A percentile compares a stretch with the other conserved stretches of the same genome.
phyloP scores from a whole-genome alignment of 2,888 invertebrate genomes.

The Thera britannica region DNA sequence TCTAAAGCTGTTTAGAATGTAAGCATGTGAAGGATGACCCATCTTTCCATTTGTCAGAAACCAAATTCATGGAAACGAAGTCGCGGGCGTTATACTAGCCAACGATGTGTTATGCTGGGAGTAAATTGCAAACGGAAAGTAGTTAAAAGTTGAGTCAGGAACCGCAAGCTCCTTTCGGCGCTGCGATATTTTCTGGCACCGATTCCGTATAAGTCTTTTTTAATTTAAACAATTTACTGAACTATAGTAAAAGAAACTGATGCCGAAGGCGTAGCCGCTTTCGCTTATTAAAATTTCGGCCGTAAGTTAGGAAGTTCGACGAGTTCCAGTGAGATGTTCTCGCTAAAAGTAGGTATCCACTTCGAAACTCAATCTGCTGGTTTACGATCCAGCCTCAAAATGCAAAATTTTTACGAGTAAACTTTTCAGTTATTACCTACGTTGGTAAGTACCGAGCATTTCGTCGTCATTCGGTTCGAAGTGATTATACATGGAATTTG shows the following conservation, averaged over 20 bases:
- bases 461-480: slow-evolving; percentile 52
- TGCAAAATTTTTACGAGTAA: slow-evolving; percentile 70
- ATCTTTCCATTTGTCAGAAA: not conserved
- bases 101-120: slow-evolving; percentile 7
- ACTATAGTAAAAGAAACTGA: slow-evolving; percentile 55
- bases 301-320: slow-evolving; percentile 65
- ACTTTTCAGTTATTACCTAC: slow-evolving; percentile 65
- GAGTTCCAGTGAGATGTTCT: slow-evolving; percentile 58
- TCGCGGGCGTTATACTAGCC: not conserved
- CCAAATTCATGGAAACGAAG: not conserved
- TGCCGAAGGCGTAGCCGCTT: slow-evolving; percentile 51
- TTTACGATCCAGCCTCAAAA: slow-evolving; percentile 66
- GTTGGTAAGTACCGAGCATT: slow-evolving; percentile 31
- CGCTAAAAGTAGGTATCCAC: slow-evolving; percentile 54
- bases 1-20: too few species aligned
- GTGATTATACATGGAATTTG: slow-evolving; percentile 67
- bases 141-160: slow-evolving; percentile 41
- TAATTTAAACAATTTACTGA: slow-evolving; percentile 55
- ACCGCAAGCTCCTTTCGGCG: slow-evolving; percentile 33
- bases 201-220: slow-evolving; percentile 47
- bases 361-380: slow-evolving; percentile 55
- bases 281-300: slow-evolving; percentile 68
- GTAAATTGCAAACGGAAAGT: slow-evolving; percentile 33
- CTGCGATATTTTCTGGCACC: slow-evolving; percentile 46
- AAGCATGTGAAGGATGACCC: not conserved